These are phyloP conservation scores for Stomorhina lunata DNA, from an alignment of 2,888 invertebrate species.

Conservation along the genomic window DNA sequence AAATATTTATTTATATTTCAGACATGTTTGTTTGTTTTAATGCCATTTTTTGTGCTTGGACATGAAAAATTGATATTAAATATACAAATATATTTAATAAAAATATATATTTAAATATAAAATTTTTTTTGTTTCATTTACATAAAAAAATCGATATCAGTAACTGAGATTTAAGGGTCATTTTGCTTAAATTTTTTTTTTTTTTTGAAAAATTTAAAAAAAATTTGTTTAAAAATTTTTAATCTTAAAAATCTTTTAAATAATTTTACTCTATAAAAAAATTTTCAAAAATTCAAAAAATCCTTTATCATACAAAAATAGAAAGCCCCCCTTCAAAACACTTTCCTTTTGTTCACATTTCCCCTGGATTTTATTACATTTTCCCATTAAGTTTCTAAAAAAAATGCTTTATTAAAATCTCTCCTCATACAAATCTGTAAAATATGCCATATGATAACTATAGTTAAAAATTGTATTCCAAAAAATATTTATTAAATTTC, in stretches of 20 bases:
- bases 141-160: conserved; percentile 6
- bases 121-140: not conserved
- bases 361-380: conserved; percentile 6
- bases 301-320: too few species aligned
- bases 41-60: conserved; percentile 19
- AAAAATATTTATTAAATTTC: not conserved
- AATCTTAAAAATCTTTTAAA: too few species aligned
- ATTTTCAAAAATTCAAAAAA: too few species aligned
- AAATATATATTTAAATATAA: not conserved
- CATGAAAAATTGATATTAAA: conserved; percentile 34
- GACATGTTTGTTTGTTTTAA: conserved; percentile 38
- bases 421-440: not conserved
- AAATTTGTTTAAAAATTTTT: too few species aligned
- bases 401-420: conserved; percentile 26
- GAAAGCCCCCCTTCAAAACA: not conserved
- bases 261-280: too few species aligned
- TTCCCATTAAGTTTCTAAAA: conserved; percentile 3
- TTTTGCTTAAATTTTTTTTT: not conserved
- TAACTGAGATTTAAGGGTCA: not conserved
- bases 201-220: too few species aligned
- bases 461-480: not conserved
- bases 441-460: not conserved
- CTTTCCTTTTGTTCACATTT: not conserved
- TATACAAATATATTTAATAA: not conserved
- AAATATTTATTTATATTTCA: conserved; percentile 17